phyloP scores from a whole-genome alignment of 2,113 vertebrate genomes.

The Misgurnus anguillicaudatus region DNA sequence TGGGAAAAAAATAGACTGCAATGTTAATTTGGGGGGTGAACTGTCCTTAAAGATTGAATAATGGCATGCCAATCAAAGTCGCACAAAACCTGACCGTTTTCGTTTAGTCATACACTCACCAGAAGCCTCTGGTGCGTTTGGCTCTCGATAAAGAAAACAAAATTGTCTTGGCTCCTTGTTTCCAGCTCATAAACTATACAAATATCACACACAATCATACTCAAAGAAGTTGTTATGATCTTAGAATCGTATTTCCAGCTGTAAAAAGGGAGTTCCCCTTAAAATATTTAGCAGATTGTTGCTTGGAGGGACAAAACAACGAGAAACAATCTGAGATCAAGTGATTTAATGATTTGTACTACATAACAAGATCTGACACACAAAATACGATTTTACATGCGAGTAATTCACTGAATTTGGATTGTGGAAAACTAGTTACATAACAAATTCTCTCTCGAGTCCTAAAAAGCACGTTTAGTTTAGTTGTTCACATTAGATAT shows the following conservation, averaged over 20 bases:
- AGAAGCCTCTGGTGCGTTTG: slow-evolving; percentile 20
- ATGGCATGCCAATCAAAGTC: slow-evolving; percentile 28
- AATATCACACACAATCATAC: slow-evolving; percentile 26
- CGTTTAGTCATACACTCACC: slow-evolving; percentile 16
- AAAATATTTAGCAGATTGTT: not conserved
- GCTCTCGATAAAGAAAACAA: slow-evolving; percentile 36
- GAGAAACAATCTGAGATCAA: not conserved
- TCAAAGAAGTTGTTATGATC: not conserved
- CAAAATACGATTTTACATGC: too few species aligned
- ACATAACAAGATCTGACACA: too few species aligned
- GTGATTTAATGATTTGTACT: too few species aligned
- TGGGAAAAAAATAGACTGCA: too few species aligned
- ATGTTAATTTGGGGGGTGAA: too few species aligned
- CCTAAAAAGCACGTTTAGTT: not conserved
- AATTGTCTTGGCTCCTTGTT: slow-evolving; percentile 14
- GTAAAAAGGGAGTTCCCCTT: slow-evolving; percentile 12
- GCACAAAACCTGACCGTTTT: slow-evolving; percentile 28
- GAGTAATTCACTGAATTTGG: not conserved
- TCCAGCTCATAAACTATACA: slow-evolving; percentile 19
- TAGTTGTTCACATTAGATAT: slow-evolving; percentile 5
- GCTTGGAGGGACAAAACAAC: not conserved
- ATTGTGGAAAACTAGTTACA: not conserved
- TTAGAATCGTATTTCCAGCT: slow-evolving; percentile 9
- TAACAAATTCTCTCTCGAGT: not conserved
- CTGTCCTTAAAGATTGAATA: not conserved